Conservation (phyloP, 2,888 invertebrate species). For the Leptura quadrifasciata region DNA sequence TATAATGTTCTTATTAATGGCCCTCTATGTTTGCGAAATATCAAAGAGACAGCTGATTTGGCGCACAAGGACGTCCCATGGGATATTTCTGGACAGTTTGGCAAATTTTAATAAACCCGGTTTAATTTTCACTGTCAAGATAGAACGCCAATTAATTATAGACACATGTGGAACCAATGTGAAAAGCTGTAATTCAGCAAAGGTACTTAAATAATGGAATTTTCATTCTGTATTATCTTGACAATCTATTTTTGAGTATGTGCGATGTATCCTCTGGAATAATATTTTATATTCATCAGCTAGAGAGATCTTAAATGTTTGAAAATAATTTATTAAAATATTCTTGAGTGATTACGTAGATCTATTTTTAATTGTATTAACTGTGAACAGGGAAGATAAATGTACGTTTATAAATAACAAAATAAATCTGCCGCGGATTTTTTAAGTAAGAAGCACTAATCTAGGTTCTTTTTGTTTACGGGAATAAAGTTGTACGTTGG, state of each 20-base stretch:
- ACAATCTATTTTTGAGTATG: slow-evolving; percentile 6
- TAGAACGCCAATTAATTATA: slow-evolving; percentile 49
- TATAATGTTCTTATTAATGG: slow-evolving; percentile 26
- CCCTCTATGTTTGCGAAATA: slow-evolving; percentile 18
- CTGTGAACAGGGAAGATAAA: neutral
- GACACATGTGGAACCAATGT: slow-evolving; percentile 36
- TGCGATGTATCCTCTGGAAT: slow-evolving; percentile 1
- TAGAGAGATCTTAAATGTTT: neutral
- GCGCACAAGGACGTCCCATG: slow-evolving; percentile 26
- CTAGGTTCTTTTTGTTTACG: no score
- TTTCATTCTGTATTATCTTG: slow-evolving; percentile 28
- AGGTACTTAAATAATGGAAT: slow-evolving; percentile 18
- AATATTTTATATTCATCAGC: neutral
- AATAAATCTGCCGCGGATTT: no score
- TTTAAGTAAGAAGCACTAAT: no score
- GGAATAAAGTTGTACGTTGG: no score
- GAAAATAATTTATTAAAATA: slow-evolving; percentile 10
- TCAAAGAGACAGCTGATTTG: slow-evolving; percentile 41
- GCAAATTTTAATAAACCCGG: slow-evolving; percentile 36
- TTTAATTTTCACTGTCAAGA: slow-evolving; percentile 40
- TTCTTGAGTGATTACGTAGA: neutral
- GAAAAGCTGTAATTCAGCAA: slow-evolving; percentile 12
- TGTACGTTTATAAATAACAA: no score
- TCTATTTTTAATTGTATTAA: slow-evolving; percentile 1
- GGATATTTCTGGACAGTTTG: slow-evolving; percentile 38